Base-by-base conservation (phyloP, 1,140 invertebrate genomes). In the Cotesia typhae region DNA sequence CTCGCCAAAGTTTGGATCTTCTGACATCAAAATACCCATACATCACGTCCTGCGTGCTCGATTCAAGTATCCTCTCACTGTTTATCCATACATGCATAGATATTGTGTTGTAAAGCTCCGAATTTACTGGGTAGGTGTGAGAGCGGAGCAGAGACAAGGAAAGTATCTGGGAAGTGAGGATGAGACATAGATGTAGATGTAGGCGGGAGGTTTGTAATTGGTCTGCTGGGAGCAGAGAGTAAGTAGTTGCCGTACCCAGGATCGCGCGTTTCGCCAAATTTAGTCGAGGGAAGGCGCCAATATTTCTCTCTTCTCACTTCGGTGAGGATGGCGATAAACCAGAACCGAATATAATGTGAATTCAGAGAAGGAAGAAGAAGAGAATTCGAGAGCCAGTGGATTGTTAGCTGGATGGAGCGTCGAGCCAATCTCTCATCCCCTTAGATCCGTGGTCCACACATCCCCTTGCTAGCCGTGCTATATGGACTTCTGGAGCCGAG, bases 141-240 rank as follows among this genome's bases (percentile, higher is more conserved):
- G 41, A 7, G 10, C 41, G 5, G 41, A 10, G 2, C 41, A 47
- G n/a, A 63, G 35, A 14, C 28, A 36, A 37, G 36, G 10, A 63
- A 37, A 36, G 36, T 63, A 20, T 28, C 17, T 9, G 14, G 20
- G 4, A 59, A 63, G 14, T 9, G 38, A 68, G 38, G 35, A 63
- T 2, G 38, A 53, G 14, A 64, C 38, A 36, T 47, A 28, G n/a
- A 63, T 41, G 52, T 35, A 28, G 51, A 28, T 17, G 53, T 36
- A 53, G 47, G 28, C n/a, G 28, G 57, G 17, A 17, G 71, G 68
- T 61, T 51, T 59, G 69, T 79, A 79, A 81, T 80, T 78, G 76
- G 71, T 70, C 78, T 76, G 64, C 38, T 41, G 79, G 76, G 79
- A 78, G 37, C 10, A 47, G 41, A 47, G 10, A 47, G 41, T 7